phyloP scores from a whole-genome alignment of 1,140 invertebrate genomes.

The Drosophila oshimai region DNA sequence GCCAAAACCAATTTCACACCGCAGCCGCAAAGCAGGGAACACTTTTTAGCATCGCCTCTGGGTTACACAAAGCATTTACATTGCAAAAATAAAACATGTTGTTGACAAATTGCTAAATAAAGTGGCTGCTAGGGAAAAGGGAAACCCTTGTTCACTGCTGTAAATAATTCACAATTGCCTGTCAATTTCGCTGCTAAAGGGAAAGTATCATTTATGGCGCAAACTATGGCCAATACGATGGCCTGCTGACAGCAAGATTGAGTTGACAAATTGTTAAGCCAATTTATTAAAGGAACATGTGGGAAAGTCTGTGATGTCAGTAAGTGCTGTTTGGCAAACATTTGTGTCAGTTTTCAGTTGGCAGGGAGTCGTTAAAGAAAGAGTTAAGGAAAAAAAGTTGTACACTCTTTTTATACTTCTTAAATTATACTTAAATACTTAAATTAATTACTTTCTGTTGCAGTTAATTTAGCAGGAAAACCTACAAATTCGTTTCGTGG shows the following conservation, averaged over 20 bases:
- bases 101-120: slow-evolving; percentile 54
- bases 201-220: background rate
- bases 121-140: background rate
- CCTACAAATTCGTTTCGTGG: no score
- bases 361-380: background rate
- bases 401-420: no score
- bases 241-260: slow-evolving; percentile 56
- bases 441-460: no score
- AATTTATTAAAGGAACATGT: slow-evolving; percentile 49
- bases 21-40: slow-evolving; percentile 65
- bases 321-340: background rate
- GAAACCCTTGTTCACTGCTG: slow-evolving; percentile 22
- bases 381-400: no score
- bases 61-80: background rate
- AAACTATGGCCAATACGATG: background rate
- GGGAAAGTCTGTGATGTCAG: background rate
- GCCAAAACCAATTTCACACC: slow-evolving; percentile 46
- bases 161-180: slow-evolving; percentile 67
- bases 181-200: slow-evolving; percentile 44
- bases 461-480: no score
- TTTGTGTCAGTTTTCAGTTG: background rate
- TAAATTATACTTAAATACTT: no score
- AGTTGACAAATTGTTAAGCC: slow-evolving; percentile 52
- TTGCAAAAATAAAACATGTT: slow-evolving; percentile 36
- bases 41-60: background rate